Base-by-base conservation (phyloP, 2,797 vertebrate species). In the Sciurus carolinensis region DNA sequence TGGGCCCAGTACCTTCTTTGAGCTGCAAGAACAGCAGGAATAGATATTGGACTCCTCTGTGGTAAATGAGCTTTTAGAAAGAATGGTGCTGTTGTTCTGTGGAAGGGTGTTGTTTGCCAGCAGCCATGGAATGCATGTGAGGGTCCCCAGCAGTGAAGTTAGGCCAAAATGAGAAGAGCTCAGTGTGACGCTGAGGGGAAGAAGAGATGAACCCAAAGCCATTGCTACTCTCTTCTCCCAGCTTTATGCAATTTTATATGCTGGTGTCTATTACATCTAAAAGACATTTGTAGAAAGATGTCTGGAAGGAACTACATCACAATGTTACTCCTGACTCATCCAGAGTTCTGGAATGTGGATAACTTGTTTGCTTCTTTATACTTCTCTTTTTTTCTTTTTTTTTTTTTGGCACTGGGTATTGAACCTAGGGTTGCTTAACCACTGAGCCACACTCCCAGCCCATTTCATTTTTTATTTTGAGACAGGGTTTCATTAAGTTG, bases 31-130 rank as follows among this genome's bases (percentile, higher is more conserved):
- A 18, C 0, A 5, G 36, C 9, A 47, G 26, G 3, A 3, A 1
- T 69, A 33, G 44, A 28, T 52, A 12, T 39, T 72, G 50, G 81
- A 20, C 42, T 83, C 54, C 81, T 52, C 36, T 66, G 11, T 18
- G 28, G 52, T 71, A 81, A 90, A 57, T 22, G 36, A 71, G 81
- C 66, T 81, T 86, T 39, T 22, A 39, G 52, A 71, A 89, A 93
- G 54, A 26, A 28, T 9, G 30, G 44, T 47, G 33, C 59, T 86
- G 0, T 69, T 88, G 54, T 76, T 64, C 80, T 47, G 7, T 24
- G 93, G 69, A 7, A 1, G 28, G 30, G 7, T n/a, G 10, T 39
- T 39, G 39, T 66, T 91, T 91, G 59, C 62, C 24, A 44, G 13
- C 17, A 22, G n/a, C 52, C 33, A 0, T 9, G 18, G 33, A 54